Evolutionary conservation across 1,140 invertebrate species (phyloP).

Genomic region (Apis florea): DNA sequence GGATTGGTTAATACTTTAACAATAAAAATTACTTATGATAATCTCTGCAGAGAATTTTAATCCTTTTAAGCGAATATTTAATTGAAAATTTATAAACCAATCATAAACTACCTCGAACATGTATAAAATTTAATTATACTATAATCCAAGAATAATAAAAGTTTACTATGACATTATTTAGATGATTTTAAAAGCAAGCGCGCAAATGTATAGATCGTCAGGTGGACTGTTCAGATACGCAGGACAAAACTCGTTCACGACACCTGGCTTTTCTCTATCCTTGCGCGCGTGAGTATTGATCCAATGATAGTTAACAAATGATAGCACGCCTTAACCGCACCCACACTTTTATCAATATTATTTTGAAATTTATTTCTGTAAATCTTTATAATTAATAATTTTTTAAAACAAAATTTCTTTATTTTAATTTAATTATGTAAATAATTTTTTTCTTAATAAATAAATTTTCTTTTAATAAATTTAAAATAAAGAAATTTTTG

Average conservation of each 20-base stretch:
- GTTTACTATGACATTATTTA: neutral
- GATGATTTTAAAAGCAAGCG: neutral
- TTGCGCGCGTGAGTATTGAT: constrained; percentile 58
- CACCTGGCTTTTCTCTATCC: constrained; percentile 45
- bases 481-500: neutral
- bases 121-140: neutral
- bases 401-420: neutral
- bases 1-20: constrained; percentile 39
- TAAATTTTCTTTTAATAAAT: neutral
- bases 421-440: neutral
- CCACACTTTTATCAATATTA: constrained; percentile 42
- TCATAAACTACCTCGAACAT: neutral
- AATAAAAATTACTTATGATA: neutral
- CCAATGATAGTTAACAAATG: constrained; percentile 26
- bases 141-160: neutral
- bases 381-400: neutral
- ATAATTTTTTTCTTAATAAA: neutral
- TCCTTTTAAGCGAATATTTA: too few relatives aligned
- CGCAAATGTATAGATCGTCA: constrained; percentile 27
- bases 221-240: constrained; percentile 21
- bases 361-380: neutral
- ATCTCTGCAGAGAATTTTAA: neutral
- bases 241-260: constrained; percentile 33
- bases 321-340: constrained; percentile 49
- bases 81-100: neutral